A percentile compares a stretch with the other conserved stretches of the same genome.
Evolutionary conservation across 2,113 vertebrate genomes (phyloP).

Genomic region (Heterotis niloticus): DNA sequence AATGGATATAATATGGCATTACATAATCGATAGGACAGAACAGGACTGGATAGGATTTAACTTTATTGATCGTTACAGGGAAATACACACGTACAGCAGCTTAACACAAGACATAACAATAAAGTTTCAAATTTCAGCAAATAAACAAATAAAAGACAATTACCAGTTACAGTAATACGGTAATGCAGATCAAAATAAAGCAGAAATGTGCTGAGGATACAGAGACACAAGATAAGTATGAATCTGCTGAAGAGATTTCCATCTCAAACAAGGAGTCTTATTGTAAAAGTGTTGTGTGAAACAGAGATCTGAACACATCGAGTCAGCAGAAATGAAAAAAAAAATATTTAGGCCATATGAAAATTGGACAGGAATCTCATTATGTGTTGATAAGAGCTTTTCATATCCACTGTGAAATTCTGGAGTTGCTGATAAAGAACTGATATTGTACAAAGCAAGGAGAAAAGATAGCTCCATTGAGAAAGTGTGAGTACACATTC

Average conservation of each 20-base stretch:
- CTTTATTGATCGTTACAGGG: no score
- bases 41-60: no score
- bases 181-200: conserved; percentile 10
- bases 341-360: conserved; percentile 58
- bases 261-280: conserved; percentile 33
- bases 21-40: no score
- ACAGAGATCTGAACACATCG: conserved; percentile 36
- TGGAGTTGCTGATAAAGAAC: conserved; percentile 32
- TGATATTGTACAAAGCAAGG: conserved; percentile 40
- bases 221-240: conserved; percentile 2
- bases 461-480: conserved; percentile 40
- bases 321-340: conserved; percentile 44
- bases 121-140: no score
- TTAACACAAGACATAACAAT: no score
- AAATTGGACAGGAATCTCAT: conserved; percentile 41
- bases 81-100: no score
- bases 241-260: conserved; percentile 40
- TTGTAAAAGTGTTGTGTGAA: conserved; percentile 22
- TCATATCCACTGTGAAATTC: conserved; percentile 23
- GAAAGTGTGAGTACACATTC: conserved; percentile 46
- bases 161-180: no score
- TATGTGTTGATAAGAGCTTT: conserved; percentile 35
- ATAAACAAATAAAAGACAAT: no score
- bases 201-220: not conserved
- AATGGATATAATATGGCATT: not conserved